Base-by-base conservation (phyloP, 1,140 invertebrate genomes). In the Apis cerana region DNA sequence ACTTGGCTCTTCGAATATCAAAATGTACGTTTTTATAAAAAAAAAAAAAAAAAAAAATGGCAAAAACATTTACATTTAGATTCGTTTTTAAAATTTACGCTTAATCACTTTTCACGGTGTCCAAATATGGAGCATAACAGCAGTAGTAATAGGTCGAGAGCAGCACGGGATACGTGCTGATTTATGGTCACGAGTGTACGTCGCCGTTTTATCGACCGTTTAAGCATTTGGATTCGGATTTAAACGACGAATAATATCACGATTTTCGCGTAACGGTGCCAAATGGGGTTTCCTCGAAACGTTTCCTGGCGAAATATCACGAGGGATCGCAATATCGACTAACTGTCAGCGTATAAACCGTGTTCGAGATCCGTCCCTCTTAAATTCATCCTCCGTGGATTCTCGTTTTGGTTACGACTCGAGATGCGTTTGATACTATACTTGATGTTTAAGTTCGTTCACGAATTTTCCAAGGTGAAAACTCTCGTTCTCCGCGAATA, bases 291-390 rank as follows among this genome's bases (percentile, higher is more conserved):
- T 2, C 5, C 33, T 43, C 33, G 33, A 43, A 43, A 43, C 4
- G 33, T 43, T 43, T 43, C 27, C 21, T 33, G 11, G 62, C 27
- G n/a, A n/a, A 76, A 54, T 86, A 83, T 43, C 62, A 78, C 56
- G 50, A 70, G 19, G n/a, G 52, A 27, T 65, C 33, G 13, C 54
- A 10, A 17, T 84, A 87, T 87, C 69, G 86, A 84, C 33, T 84
- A 84, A 67, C 72, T 67, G 76, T 87, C 76, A 65, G 17, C 19
- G 48, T 62, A 48, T 62, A 62, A 58, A 67, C n/a, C 62, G 33
- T 33, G 54, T 77, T 70, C 27, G 75, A 71, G 58, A 50, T 70
- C 43, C 76, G 50, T 56, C 23, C 27, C 77, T 80, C 58, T 58
- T 67, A 77, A 82, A 82, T 85, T 50, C 62, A 59, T 50, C 33